Evolutionary conservation across 2,888 invertebrate species (phyloP).

Genomic region (Galeruca laticollis): DNA sequence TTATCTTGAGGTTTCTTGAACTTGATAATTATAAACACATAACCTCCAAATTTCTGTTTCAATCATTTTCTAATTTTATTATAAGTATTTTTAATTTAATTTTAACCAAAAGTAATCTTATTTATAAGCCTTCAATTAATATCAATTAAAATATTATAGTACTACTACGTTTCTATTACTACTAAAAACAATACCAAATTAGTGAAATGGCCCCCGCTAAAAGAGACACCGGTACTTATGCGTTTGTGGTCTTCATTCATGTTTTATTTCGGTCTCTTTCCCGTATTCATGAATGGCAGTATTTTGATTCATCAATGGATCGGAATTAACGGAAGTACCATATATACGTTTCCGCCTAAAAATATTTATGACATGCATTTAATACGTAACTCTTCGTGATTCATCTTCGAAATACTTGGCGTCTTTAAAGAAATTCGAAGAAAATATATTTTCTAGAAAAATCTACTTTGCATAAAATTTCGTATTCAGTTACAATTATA

Average conservation of each 20-base stretch:
- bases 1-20: too few species aligned
- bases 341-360: slow-evolving; percentile 15
- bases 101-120: too few species aligned
- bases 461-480: slow-evolving; percentile 9
- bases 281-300: slow-evolving; percentile 10
- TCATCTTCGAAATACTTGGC: not conserved
- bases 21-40: too few species aligned
- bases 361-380: slow-evolving; percentile 4
- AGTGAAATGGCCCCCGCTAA: not conserved
- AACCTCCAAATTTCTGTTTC: too few species aligned
- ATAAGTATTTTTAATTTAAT: too few species aligned
- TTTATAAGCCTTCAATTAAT: not conserved
- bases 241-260: slow-evolving; percentile 12
- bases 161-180: not conserved
- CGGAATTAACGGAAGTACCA: slow-evolving; percentile 10
- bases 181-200: not conserved
- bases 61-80: too few species aligned
- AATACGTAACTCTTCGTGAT: not conserved
- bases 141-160: not conserved
- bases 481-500: slow-evolving; percentile 12
- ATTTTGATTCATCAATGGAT: slow-evolving; percentile 17
- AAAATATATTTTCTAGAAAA: slow-evolving; percentile 16
- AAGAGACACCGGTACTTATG: not conserved
- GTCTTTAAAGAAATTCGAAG: slow-evolving; percentile 1
- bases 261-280: slow-evolving; percentile 7